phyloP scores from a whole-genome alignment of 64 coral and sea anemone species.

The Porites australiensis region DNA sequence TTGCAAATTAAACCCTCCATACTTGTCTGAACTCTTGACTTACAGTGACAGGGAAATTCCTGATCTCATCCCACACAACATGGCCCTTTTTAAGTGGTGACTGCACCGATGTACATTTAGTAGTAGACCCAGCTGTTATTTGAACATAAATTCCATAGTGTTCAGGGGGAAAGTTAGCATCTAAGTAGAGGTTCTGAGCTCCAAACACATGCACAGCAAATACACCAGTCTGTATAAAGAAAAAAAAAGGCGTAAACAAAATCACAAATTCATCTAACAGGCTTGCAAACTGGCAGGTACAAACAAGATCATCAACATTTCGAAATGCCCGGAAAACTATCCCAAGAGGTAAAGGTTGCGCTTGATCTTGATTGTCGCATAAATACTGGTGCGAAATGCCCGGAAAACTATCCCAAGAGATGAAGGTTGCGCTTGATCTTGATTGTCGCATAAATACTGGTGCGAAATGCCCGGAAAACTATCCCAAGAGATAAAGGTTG shows the following conservation, averaged over 20 bases:
- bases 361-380: no score
- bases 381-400: no score
- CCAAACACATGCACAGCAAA: conserved; percentile 87
- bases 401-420: no score
- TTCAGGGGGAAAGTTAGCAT: conserved; percentile 79
- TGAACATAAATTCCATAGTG: conserved; percentile 84
- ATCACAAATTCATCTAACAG: no score
- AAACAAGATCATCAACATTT: no score
- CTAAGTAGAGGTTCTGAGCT: conserved; percentile 77
- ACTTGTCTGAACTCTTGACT: conserved; percentile 4
- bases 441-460: no score
- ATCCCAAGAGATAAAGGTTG: no score
- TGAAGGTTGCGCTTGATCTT: no score
- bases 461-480: no score
- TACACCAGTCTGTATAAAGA: conserved; percentile 69
- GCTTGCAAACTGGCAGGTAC: no score
- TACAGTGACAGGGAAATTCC: conserved; percentile 81
- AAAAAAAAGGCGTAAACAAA: not conserved
- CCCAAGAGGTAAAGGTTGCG: no score
- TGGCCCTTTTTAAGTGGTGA: conserved; percentile 80
- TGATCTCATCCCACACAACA: conserved; percentile 90
- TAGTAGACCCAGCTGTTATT: conserved; percentile 63
- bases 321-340: no score
- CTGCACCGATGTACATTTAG: conserved; percentile 81
- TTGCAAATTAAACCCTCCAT: not conserved